Conservation (phyloP, 1,140 invertebrate genomes). For the Lordiphosa stackelbergi region DNA sequence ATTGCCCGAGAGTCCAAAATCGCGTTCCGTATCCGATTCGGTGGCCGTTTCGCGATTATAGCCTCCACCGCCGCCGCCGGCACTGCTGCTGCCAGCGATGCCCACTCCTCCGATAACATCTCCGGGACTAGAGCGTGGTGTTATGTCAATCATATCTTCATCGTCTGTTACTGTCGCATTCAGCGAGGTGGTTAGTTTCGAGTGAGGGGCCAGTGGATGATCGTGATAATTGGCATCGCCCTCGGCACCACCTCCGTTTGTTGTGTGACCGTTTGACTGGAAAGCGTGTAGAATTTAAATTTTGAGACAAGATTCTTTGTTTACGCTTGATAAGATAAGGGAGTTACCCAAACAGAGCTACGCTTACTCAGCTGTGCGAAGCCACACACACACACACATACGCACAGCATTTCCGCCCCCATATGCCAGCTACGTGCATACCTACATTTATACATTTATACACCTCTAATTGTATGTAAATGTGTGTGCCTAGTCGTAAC, state of each 20-base stretch:
- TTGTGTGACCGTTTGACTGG: slow-evolving; percentile 71
- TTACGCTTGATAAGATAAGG: slow-evolving; percentile 57
- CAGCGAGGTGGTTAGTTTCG: slow-evolving; percentile 58
- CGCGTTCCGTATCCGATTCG: slow-evolving; percentile 69
- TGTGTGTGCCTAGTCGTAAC: slow-evolving; percentile 10
- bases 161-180: slow-evolving; percentile 77
- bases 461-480: slow-evolving; percentile 1
- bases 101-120: slow-evolving; percentile 45
- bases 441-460: slow-evolving; percentile 2
- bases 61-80: slow-evolving; percentile 7
- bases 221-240: slow-evolving; percentile 42
- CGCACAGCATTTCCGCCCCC: slow-evolving; percentile 54
- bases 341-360: too few species aligned
- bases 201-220: slow-evolving; percentile 61
- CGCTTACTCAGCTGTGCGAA: slow-evolving; percentile 7
- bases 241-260: slow-evolving; percentile 32
- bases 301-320: slow-evolving; percentile 33
- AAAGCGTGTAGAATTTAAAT: slow-evolving; percentile 11
- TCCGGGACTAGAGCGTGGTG: slow-evolving; percentile 74
- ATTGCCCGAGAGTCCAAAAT: slow-evolving; percentile 38
- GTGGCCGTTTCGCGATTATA: slow-evolving; percentile 60
- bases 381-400: slow-evolving; percentile 26
- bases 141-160: slow-evolving; percentile 84
- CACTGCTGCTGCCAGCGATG: slow-evolving; percentile 22
- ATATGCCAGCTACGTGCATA: slow-evolving; percentile 13